Evolutionary conservation across 1,140 invertebrate genomes (phyloP).

Genomic region (Himalopsyche phryganea): DNA sequence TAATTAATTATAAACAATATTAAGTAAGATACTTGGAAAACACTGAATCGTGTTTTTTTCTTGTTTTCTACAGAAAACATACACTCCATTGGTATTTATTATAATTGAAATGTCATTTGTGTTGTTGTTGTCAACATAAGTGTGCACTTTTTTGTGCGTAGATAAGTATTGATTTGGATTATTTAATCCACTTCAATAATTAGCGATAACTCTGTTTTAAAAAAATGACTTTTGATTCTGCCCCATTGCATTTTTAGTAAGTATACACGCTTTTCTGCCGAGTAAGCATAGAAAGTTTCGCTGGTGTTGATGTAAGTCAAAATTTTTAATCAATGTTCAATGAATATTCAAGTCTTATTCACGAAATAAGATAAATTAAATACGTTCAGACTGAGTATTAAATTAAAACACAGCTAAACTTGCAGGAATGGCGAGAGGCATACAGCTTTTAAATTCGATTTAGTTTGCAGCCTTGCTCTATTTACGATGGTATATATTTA

Average conservation of each 20-base stretch:
- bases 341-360: too few species aligned
- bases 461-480: conserved; percentile 32
- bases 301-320: conserved; percentile 26
- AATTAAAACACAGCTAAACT: conserved; percentile 33
- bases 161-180: neutral
- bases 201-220: conserved; percentile 30
- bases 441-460: conserved; percentile 24
- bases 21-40: conserved; percentile 5
- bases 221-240: conserved; percentile 24
- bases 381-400: too few species aligned
- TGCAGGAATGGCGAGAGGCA: conserved; percentile 30
- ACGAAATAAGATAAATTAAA: too few species aligned
- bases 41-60: conserved; percentile 3
- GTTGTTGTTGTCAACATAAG: too few species aligned
- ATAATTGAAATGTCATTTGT: too few species aligned
- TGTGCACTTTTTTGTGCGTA: too few species aligned
- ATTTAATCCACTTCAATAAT: conserved; percentile 12
- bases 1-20: conserved; percentile 12
- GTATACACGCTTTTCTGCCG: conserved; percentile 34
- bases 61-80: neutral
- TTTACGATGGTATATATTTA: conserved; percentile 17
- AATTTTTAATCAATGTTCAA: too few species aligned
- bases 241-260: conserved; percentile 33
- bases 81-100: neutral
- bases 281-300: conserved; percentile 29